These are phyloP conservation scores for Orbicella faveolata DNA, from an alignment of 64 coral and sea anemone genomes.

Conservation along the genomic window DNA sequence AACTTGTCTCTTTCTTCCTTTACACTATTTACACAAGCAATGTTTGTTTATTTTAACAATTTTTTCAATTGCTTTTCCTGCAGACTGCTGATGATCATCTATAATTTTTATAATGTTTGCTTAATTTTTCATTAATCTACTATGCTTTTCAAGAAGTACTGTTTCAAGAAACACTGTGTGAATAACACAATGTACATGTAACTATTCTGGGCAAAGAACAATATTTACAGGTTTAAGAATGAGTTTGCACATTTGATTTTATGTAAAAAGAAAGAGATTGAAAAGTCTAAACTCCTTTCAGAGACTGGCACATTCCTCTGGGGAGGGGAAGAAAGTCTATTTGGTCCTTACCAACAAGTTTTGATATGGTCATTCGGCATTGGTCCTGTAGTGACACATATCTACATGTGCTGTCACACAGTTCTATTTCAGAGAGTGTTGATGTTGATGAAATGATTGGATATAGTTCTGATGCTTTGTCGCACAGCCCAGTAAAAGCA, in stretches of 20 bases:
- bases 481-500: slow-evolving; percentile 63
- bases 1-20: no score
- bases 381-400: slow-evolving; percentile 81
- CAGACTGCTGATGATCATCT: no score
- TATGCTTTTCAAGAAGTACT: no score
- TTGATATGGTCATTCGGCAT: slow-evolving; percentile 82
- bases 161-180: no score
- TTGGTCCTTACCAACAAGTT: slow-evolving; percentile 74
- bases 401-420: slow-evolving; percentile 71
- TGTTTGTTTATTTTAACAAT: no score
- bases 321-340: slow-evolving; percentile 72
- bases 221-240: background rate
- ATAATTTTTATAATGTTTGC: no score
- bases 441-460: slow-evolving; percentile 89
- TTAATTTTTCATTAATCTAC: no score
- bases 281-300: slow-evolving; percentile 50
- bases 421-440: slow-evolving; percentile 78
- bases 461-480: slow-evolving; percentile 62
- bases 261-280: background rate
- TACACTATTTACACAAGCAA: no score
- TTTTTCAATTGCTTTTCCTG: no score
- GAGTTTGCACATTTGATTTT: background rate
- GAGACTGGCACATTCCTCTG: slow-evolving; percentile 52
- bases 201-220: no score
- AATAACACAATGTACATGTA: no score